Evolutionary conservation across 2,888 invertebrate genomes (phyloP).

Genomic region (Ichneumoninae sp.): DNA sequence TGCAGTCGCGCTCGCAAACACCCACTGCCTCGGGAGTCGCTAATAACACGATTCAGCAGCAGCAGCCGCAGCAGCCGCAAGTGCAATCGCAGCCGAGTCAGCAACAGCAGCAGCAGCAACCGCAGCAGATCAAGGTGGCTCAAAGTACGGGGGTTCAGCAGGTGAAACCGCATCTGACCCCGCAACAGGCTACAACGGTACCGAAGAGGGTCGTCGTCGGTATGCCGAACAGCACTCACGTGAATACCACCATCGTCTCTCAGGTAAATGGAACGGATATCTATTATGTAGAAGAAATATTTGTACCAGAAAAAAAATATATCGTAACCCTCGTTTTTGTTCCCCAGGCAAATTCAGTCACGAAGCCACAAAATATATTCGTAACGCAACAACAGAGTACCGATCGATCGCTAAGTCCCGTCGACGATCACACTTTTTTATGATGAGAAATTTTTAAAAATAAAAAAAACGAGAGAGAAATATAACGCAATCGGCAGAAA

Average conservation of each 20-base stretch:
- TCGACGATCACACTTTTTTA: slow-evolving; percentile 80
- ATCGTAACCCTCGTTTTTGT: slow-evolving; percentile 4
- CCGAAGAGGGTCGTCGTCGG: slow-evolving; percentile 86
- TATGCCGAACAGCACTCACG: slow-evolving; percentile 82
- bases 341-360: slow-evolving; percentile 73
- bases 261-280: slow-evolving; percentile 74
- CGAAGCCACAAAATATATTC: slow-evolving; percentile 79
- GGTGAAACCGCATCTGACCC: slow-evolving; percentile 72
- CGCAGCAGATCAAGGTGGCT: slow-evolving; percentile 64
- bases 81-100: slow-evolving; percentile 50
- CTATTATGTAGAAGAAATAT: background rate
- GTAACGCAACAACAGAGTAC: slow-evolving; percentile 77
- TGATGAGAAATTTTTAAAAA: slow-evolving; percentile 65
- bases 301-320: background rate
- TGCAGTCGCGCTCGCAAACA: slow-evolving; percentile 82
- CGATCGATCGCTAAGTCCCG: slow-evolving; percentile 78
- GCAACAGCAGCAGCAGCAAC: slow-evolving; percentile 60
- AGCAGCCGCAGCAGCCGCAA: slow-evolving; percentile 67
- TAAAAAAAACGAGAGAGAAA: slow-evolving; percentile 11
- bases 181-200: slow-evolving; percentile 77
- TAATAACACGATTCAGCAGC: slow-evolving; percentile 72
- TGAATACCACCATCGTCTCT: slow-evolving; percentile 77
- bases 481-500: slow-evolving; percentile 5
- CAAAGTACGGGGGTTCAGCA: slow-evolving; percentile 56
- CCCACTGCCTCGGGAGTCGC: slow-evolving; percentile 75